Conservation (phyloP, 2,888 invertebrate species). For the Sarcophaga variegata region DNA sequence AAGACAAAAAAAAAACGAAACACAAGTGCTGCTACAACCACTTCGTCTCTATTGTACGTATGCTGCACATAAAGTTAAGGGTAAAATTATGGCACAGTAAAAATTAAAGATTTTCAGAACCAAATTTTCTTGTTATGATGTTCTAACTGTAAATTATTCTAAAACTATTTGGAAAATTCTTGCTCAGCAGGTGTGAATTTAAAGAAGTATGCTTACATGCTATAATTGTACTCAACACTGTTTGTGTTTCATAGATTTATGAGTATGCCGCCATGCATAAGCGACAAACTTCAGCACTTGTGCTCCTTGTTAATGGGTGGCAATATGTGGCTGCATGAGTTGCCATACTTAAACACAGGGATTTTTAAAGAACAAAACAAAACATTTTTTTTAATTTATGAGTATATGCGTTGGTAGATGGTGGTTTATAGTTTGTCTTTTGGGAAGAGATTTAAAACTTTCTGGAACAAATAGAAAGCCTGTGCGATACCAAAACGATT, state of each 20-base stretch:
- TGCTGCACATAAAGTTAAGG: slow-evolving; percentile 9
- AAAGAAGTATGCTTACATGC: neutral
- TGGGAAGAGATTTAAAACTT: too few relatives aligned
- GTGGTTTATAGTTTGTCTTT: too few relatives aligned
- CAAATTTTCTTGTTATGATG: too few relatives aligned
- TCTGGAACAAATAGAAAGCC: too few relatives aligned
- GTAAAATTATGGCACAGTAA: slow-evolving; percentile 2
- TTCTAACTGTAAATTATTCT: neutral
- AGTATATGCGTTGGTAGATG: too few relatives aligned
- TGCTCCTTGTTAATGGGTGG: slow-evolving; percentile 46
- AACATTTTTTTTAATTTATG: too few relatives aligned
- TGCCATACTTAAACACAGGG: neutral
- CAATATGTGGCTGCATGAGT: slow-evolving; percentile 36
- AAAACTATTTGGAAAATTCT: neutral
- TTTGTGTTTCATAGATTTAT: neutral
- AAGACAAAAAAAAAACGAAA: neutral
- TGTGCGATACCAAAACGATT: too few relatives aligned
- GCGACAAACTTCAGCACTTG: slow-evolving; percentile 51
- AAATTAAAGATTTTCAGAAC: too few relatives aligned
- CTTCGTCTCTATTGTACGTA: slow-evolving; percentile 3
- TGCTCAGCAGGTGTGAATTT: too few relatives aligned
- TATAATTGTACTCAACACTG: slow-evolving; percentile 2
- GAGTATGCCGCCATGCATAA: slow-evolving; percentile 38
- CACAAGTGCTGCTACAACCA: slow-evolving; percentile 35
- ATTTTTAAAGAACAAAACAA: neutral